Evolutionary conservation across 2,888 invertebrate genomes (phyloP).

Genomic region (Agapostemon virescens): DNA sequence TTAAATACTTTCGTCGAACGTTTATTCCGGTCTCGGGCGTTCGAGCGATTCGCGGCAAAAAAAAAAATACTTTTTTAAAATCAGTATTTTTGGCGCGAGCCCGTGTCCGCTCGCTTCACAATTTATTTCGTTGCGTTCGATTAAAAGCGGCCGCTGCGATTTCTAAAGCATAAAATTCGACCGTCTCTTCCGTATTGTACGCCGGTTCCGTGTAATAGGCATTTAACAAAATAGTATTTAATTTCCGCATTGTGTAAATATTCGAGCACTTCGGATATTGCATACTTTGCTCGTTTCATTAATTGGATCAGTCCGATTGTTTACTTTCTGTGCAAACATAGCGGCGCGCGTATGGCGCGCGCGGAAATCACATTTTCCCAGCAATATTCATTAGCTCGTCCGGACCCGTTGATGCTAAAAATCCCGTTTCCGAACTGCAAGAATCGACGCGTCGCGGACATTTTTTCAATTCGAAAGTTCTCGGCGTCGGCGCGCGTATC

Average conservation of each 20-base stretch:
- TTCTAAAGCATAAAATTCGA: not conserved
- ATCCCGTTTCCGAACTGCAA: not conserved
- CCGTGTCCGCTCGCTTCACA: not conserved
- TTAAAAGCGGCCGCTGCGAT: constrained; percentile 1
- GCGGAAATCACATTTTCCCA: constrained; percentile 4
- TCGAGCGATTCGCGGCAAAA: not conserved
- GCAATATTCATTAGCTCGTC: not conserved
- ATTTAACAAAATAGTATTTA: constrained; percentile 13
- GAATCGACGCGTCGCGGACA: not conserved
- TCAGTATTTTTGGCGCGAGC: not conserved
- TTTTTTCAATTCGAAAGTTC: not conserved
- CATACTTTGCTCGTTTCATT: constrained; percentile 18
- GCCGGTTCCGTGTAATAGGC: not conserved
- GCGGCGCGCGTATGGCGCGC: not conserved
- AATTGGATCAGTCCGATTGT: constrained; percentile 23
- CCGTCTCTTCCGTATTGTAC: not conserved
- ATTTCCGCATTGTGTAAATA: constrained; percentile 17
- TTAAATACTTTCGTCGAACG: not conserved
- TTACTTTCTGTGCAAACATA: constrained; percentile 22
- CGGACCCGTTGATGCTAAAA: not conserved
- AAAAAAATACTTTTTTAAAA: not conserved
- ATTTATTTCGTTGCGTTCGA: constrained; percentile 4
- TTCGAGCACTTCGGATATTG: constrained; percentile 27
- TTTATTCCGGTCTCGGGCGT: not conserved
- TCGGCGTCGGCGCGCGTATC: not conserved